Evolutionary conservation across 2,888 invertebrate species (phyloP).

Genomic region (Ophioninae sp.): DNA sequence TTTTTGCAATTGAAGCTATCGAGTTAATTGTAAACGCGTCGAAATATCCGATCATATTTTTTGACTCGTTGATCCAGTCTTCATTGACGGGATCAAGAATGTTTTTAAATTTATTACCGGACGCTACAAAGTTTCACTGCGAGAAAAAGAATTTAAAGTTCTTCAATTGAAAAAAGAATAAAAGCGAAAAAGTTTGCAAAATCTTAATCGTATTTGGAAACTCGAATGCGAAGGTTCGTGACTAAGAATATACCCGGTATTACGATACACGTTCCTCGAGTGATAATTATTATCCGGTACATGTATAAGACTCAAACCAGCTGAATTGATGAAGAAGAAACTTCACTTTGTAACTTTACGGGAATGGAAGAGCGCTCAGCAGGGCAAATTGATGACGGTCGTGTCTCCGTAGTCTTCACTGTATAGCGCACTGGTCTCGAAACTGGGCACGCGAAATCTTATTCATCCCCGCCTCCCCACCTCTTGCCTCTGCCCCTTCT

Average conservation of each 20-base stretch:
- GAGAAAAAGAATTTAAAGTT: too few relatives aligned
- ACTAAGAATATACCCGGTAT: constrained; percentile 5
- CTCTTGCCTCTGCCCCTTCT: too few relatives aligned
- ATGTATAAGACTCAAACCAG: constrained; percentile 30
- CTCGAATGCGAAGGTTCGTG: too few relatives aligned
- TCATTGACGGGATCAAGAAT: too few relatives aligned
- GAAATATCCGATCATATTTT: too few relatives aligned
- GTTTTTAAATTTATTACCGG: too few relatives aligned
- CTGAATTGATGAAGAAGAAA: constrained; percentile 57
- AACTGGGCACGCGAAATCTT: constrained; percentile 58
- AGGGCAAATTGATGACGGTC: constrained; percentile 55
- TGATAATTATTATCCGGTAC: constrained; percentile 49
- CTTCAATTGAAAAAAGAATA: too few relatives aligned
- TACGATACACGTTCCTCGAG: constrained; percentile 7
- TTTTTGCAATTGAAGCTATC: background rate
- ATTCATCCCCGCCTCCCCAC: constrained; percentile 41
- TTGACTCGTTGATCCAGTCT: too few relatives aligned
- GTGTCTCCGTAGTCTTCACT: constrained; percentile 39
- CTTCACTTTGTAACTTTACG: constrained; percentile 48
- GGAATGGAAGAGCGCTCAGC: constrained; percentile 33
- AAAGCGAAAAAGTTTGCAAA: too few relatives aligned
- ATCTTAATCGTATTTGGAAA: too few relatives aligned
- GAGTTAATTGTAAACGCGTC: too few relatives aligned
- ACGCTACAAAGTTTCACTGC: too few relatives aligned
- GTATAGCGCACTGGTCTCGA: constrained; percentile 35